phyloP scores from a whole-genome alignment of 2,797 vertebrate species.

The Pyrrhura leucotis region DNA sequence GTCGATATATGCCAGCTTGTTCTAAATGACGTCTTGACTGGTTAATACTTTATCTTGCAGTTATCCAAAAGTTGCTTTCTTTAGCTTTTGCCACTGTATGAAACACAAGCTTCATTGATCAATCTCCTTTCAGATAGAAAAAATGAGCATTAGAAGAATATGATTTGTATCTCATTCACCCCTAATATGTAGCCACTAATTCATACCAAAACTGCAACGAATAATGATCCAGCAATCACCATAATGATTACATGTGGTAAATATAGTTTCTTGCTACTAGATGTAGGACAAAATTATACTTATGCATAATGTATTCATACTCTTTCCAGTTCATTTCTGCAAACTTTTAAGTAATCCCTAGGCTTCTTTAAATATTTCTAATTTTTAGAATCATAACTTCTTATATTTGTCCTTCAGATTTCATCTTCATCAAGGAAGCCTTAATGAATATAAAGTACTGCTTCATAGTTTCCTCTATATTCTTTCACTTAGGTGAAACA shows the following conservation, averaged over 20 bases:
- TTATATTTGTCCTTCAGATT: neutral
- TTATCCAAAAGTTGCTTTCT: neutral
- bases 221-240: neutral
- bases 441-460: neutral
- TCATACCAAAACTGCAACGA: neutral
- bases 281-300: neutral
- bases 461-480: neutral
- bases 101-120: neutral
- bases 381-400: neutral
- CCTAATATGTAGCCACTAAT: neutral
- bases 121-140: neutral
- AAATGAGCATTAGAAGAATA: neutral
- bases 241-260: neutral
- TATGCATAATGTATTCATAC: neutral
- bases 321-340: neutral
- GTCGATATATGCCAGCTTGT: neutral
- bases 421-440: neutral
- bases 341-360: neutral
- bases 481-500: neutral
- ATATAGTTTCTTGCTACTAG: neutral
- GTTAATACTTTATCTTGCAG: neutral
- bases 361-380: neutral
- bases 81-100: neutral
- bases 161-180: neutral
- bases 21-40: neutral